Evolutionary conservation across 2,797 vertebrate genomes (phyloP), one percentile per base, ranked within the genome.

Genomic region (Anabas testudineus): DNA sequence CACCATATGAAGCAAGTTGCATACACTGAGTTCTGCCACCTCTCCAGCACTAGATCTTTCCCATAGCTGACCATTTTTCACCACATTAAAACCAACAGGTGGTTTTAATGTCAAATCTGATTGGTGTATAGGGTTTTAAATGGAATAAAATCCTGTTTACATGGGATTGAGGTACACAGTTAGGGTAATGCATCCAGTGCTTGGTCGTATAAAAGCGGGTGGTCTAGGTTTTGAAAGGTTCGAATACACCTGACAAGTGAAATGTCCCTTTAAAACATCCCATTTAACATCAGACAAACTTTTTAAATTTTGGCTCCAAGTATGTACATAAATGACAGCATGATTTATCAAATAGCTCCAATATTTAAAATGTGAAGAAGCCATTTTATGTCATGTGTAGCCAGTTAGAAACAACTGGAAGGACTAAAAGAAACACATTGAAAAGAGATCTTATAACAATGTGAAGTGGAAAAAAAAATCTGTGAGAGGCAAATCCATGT

Each of bases 111-210:
- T 16, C 39, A 12, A 6, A 14, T 39, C 37, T 5, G 37, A 39
- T 39, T 37, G 39, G 37, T 6, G 37, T 15, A 63, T 72, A 43
- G 21, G 36, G 48, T 48, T 67, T 74, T 73, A 32, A 66, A 82
- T 80, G 54, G 60, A 69, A 72, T 63, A 45, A 67, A 72, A 66
- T 71, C 79, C 77, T 51, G 51, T 73, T 67, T 46, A 37, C 59
- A 47, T 42, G 51, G 59, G 71, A 74, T 24, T 76, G 82, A 84
- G 69, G 80, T 82, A 88, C 74, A 82, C 59, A 71, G 74, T 64
- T 57, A 59, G 47, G 52, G 59, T 70, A 41, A 73, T 62, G 61
- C 73, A 60, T 76, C 59, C 78, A 79, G 63, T 71, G 41, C 75
- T 70, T 76, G 77, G 69, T 63, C 22, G 21, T 64, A 54, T 37